Conservation (phyloP, 1,140 invertebrate genomes). For the Micrasema minimum region DNA sequence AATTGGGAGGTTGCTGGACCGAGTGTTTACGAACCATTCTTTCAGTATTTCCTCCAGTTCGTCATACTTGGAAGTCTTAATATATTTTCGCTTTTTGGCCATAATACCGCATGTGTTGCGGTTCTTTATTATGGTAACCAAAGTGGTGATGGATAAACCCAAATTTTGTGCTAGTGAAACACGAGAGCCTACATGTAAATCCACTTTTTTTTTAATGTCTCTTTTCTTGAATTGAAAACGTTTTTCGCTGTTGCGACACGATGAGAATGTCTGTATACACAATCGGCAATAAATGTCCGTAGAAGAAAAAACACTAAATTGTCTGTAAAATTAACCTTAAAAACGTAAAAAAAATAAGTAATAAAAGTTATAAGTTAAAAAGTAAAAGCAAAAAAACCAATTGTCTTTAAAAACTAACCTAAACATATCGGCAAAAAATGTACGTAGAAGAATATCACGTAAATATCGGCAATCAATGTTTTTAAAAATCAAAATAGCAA, state of each 20-base stretch:
- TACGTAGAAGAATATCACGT: too few species aligned
- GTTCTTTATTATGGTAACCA: constrained; percentile 16
- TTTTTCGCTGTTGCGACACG: background rate
- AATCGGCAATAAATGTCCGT: too few species aligned
- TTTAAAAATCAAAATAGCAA: too few species aligned
- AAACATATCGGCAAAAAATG: too few species aligned
- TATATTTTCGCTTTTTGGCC: background rate
- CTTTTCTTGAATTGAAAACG: background rate
- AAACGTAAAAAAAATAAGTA: too few species aligned
- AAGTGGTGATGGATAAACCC: background rate
- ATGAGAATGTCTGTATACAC: too few species aligned
- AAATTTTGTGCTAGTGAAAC: constrained; percentile 10
- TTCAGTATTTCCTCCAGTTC: background rate
- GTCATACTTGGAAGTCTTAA: background rate
- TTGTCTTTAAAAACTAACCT: too few species aligned
- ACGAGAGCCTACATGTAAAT: background rate
- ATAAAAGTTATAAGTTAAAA: too few species aligned
- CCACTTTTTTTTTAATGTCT: background rate
- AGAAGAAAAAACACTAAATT: too few species aligned
- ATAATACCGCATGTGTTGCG: background rate
- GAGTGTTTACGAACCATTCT: constrained; percentile 5
- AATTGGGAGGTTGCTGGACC: constrained; percentile 1
- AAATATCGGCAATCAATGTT: too few species aligned
- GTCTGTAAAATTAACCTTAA: too few species aligned
- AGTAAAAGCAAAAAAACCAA: too few species aligned